Conservation (phyloP, 1,140 invertebrate species). For the Platorchestia sp. region DNA sequence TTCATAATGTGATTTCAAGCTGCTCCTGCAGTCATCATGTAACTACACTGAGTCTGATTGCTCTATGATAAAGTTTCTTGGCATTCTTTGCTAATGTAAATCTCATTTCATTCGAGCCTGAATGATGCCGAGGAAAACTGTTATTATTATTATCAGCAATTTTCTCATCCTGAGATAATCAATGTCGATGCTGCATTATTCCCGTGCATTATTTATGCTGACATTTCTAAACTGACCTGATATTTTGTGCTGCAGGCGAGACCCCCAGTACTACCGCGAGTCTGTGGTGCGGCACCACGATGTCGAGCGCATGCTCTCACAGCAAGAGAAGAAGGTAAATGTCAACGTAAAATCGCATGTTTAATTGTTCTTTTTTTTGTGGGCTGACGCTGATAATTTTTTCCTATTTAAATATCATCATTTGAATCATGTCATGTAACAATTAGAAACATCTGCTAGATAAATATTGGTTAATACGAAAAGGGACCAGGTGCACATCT, state of each 20-base stretch:
- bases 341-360: not conserved
- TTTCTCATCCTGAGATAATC: too few species aligned
- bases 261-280: constrained; percentile 56
- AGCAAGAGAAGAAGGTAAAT: not conserved
- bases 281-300: constrained; percentile 36
- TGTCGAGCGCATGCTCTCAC: not conserved
- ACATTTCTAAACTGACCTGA: not conserved
- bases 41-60: not conserved
- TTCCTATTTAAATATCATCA: not conserved
- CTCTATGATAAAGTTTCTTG: not conserved
- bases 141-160: not conserved
- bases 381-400: not conserved
- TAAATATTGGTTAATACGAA: not conserved
- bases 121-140: not conserved
- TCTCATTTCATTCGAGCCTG: not conserved
- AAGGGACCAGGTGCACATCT: not conserved
- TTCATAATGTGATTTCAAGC: not conserved
- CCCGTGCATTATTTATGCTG: not conserved
- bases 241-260: constrained; percentile 3
- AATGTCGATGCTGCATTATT: not conserved
- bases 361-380: not conserved
- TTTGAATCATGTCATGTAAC: not conserved
- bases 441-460: not conserved
- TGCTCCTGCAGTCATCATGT: not conserved
- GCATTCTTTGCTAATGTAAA: not conserved